Percentiles rank a stretch among this genome's conserved stretches.
Evolutionary conservation across 2,113 vertebrate species (phyloP).

Genomic region (Lynx canadensis): DNA sequence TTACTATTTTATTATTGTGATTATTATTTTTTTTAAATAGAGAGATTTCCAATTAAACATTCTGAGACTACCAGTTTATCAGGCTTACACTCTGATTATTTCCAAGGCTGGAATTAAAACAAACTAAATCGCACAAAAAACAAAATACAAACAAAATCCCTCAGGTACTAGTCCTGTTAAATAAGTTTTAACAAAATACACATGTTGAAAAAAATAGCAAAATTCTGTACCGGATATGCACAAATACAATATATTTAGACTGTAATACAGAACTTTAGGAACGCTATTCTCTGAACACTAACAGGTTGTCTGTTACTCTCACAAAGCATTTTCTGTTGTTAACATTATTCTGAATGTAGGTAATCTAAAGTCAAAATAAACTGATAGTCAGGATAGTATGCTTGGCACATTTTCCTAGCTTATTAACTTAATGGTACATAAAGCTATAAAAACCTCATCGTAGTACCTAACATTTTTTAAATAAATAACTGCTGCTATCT

Average conservation of each 20-base stretch:
- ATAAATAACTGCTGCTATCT: not conserved
- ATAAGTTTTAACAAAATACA: slow-evolving; percentile 30
- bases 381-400: not conserved
- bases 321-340: not conserved
- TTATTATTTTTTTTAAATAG: not conserved
- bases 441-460: not conserved
- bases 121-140: not conserved
- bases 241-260: not conserved
- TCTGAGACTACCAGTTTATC: not conserved
- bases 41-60: not conserved
- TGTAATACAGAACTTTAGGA: not conserved
- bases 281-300: not conserved
- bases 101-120: slow-evolving; percentile 26
- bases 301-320: not conserved
- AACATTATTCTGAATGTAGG: not conserved
- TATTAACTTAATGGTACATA: not conserved
- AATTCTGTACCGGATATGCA: not conserved
- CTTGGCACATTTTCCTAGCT: not conserved
- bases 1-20: not conserved
- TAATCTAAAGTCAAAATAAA: not conserved
- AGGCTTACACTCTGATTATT: not conserved
- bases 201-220: not conserved
- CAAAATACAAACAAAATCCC: not conserved
- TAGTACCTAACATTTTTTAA: not conserved
- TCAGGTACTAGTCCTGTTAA: not conserved